Percentiles rank a stretch among this genome's conserved stretches.
Evolutionary conservation across 2,113 vertebrate genomes (phyloP).

Genomic region (Oncorhynchus kisutch): DNA sequence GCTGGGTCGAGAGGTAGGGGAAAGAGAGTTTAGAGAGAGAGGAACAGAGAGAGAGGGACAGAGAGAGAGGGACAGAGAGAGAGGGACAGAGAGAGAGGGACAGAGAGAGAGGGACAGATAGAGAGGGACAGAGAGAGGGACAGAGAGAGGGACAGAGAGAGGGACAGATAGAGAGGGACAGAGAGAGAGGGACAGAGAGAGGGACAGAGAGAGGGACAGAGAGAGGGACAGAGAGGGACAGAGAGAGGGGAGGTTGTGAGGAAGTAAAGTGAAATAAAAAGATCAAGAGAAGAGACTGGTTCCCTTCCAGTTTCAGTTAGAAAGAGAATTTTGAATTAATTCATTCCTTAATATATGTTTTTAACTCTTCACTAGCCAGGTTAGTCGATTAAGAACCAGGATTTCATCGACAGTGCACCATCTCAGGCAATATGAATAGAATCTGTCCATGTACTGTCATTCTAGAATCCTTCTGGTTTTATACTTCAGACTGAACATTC

Average conservation of each 20-base stretch:
- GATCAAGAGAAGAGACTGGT: constrained; percentile 41
- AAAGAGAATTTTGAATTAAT: constrained; percentile 31
- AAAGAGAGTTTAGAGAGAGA: constrained; percentile 8
- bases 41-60: no score
- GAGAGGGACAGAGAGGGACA: neutral
- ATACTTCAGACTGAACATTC: no score
- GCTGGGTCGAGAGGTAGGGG: neutral
- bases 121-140: neutral
- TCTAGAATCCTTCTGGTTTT: no score
- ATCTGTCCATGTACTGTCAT: no score
- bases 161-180: no score
- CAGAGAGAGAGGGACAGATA: neutral
- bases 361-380: neutral
- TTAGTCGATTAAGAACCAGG: neutral
- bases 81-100: no score
- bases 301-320: constrained; percentile 38
- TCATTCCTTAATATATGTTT: neutral
- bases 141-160: no score
- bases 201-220: neutral
- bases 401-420: no score
- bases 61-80: no score
- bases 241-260: constrained; percentile 11
- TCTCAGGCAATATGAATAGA: no score
- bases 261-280: no score
- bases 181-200: no score